Conservation (phyloP, 2,888 invertebrate genomes). For the Stenodera caucasica region DNA sequence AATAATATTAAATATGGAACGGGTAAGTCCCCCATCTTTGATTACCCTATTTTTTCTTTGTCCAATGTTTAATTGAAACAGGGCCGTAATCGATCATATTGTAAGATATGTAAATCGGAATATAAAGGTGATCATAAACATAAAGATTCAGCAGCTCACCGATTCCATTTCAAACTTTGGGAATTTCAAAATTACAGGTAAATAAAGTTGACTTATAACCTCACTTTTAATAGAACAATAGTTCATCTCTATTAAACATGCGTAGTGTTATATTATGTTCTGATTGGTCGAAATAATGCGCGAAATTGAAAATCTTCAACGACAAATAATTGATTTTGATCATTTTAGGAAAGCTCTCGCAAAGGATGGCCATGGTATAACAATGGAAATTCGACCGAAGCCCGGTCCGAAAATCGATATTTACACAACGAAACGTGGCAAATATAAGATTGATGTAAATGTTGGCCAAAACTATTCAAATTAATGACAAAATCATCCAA, state of each 20-base stretch:
- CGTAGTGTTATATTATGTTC: no score
- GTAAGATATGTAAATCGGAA: neutral
- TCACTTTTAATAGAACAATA: no score
- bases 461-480: no score
- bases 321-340: no score
- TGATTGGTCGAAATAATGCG: no score
- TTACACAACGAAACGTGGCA: slow-evolving; percentile 28
- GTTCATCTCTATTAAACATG: no score
- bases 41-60: neutral
- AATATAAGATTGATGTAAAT: slow-evolving; percentile 36
- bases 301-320: no score
- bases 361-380: slow-evolving; percentile 39
- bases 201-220: no score
- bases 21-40: neutral
- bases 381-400: slow-evolving; percentile 27
- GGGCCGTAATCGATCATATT: neutral
- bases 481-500: no score
- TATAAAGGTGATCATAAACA: slow-evolving; percentile 17
- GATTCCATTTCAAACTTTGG: slow-evolving; percentile 35
- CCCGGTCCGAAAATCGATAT: slow-evolving; percentile 17
- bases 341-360: slow-evolving; percentile 37
- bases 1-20: neutral
- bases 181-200: slow-evolving; percentile 38
- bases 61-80: neutral
- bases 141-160: slow-evolving; percentile 27